Evolutionary conservation across 1,140 invertebrate genomes (phyloP).

Genomic region (Pseudomyrmex concolor): DNA sequence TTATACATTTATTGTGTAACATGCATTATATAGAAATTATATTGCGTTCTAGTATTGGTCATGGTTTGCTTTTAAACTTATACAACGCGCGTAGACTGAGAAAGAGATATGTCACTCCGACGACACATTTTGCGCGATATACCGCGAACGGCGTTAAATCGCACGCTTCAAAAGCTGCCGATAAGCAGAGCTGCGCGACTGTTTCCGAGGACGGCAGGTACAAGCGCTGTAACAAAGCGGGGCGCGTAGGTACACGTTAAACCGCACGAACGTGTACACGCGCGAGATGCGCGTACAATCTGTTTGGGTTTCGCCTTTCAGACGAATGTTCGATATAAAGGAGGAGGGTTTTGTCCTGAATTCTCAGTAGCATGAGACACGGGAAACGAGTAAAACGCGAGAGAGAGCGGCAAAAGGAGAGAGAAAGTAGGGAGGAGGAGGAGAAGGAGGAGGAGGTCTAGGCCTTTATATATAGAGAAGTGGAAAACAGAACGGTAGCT

Average conservation of each 20-base stretch:
- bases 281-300: constrained; percentile 15
- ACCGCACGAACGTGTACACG: constrained; percentile 18
- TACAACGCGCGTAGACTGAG: background rate
- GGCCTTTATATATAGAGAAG: constrained; percentile 62
- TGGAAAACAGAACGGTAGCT: constrained; percentile 82
- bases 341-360: constrained; percentile 13
- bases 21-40: background rate
- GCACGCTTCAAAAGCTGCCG: constrained; percentile 32
- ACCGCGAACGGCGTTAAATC: constrained; percentile 34
- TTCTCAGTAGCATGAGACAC: background rate
- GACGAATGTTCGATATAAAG: constrained; percentile 57
- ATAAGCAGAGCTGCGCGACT: constrained; percentile 9
- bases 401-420: background rate
- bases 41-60: background rate
- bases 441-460: background rate
- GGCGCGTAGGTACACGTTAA: constrained; percentile 14
- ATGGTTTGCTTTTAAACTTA: background rate
- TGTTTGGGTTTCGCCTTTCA: constrained; percentile 58
- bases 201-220: constrained; percentile 4
- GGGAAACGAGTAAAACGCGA: background rate
- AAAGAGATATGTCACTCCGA: constrained; percentile 11
- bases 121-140: background rate
- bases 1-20: background rate
- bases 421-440: background rate
- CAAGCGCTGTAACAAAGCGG: constrained; percentile 28